Evolutionary conservation across 2,888 invertebrate genomes (phyloP).

Genomic region (Sinodicranocentrus sp.): DNA sequence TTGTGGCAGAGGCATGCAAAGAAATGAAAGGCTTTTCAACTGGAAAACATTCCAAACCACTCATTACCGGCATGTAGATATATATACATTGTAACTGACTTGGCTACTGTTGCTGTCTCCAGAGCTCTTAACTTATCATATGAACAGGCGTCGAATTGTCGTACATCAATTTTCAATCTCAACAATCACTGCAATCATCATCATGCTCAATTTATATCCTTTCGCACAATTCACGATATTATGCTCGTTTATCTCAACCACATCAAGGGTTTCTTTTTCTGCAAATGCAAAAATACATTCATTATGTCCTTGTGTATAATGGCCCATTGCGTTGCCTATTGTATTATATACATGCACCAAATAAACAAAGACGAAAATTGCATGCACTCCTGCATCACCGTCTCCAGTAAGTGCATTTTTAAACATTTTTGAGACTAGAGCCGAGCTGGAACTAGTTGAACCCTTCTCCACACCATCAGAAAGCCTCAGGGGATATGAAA

Average conservation of each 20-base stretch:
- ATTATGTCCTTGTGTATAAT: neutral
- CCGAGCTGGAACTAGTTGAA: neutral
- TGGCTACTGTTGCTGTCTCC: constrained; percentile 19
- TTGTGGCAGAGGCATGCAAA: too few species aligned
- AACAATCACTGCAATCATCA: neutral
- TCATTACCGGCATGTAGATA: neutral
- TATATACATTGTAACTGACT: neutral
- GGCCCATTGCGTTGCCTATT: neutral
- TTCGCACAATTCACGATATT: neutral
- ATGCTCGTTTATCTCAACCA: too few species aligned
- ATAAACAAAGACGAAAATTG: constrained; percentile 17
- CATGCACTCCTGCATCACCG: neutral
- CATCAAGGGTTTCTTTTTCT: too few species aligned
- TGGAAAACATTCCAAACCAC: too few species aligned
- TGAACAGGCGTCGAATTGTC: constrained; percentile 20
- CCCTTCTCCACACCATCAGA: neutral
- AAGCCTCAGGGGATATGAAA: neutral
- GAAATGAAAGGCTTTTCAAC: too few species aligned
- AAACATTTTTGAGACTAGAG: neutral
- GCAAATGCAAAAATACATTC: constrained; percentile 4
- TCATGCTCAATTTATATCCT: neutral
- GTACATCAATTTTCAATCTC: constrained; percentile 10
- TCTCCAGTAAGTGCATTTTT: neutral
- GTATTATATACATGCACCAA: neutral
- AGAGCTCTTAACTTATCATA: constrained; percentile 11